Percentiles rank a stretch among this genome's conserved stretches.
These are phyloP conservation scores for Oligia latruncula DNA, from an alignment of 2,888 invertebrate genomes.

Conservation along the genomic window DNA sequence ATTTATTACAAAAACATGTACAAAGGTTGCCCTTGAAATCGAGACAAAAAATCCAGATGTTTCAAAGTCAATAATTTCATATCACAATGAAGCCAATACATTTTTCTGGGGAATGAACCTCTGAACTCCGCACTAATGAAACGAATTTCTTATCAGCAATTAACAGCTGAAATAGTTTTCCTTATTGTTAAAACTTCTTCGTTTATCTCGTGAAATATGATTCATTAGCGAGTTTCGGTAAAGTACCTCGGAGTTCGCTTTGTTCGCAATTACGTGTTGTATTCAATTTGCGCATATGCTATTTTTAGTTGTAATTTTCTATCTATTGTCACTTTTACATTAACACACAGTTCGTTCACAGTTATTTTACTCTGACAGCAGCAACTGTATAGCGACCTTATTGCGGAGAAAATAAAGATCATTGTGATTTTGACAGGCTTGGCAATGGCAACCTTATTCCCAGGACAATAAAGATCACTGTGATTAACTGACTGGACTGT, in stretches of 20 bases:
- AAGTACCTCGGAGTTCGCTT: constrained; percentile 20
- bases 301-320: neutral
- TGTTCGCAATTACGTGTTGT: neutral
- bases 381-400: too few relatives aligned
- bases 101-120: constrained; percentile 32
- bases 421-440: too few relatives aligned
- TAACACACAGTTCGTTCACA: neutral
- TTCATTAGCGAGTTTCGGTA: constrained; percentile 30
- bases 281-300: neutral
- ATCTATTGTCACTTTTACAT: neutral
- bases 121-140: neutral
- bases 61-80: neutral
- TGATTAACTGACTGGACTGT: too few relatives aligned
- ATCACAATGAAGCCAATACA: neutral
- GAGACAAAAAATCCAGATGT: neutral
- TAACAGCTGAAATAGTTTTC: constrained; percentile 21
- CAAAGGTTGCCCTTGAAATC: neutral
- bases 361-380: too few relatives aligned
- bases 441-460: too few relatives aligned
- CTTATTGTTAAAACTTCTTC: constrained; percentile 5
- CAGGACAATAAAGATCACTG: too few relatives aligned
- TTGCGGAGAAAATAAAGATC: too few relatives aligned
- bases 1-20: neutral
- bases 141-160: constrained; percentile 5
- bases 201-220: constrained; percentile 19